These are phyloP conservation scores for Phyto melanocephala DNA, from an alignment of 2,888 invertebrate genomes.

Conservation along the genomic window DNA sequence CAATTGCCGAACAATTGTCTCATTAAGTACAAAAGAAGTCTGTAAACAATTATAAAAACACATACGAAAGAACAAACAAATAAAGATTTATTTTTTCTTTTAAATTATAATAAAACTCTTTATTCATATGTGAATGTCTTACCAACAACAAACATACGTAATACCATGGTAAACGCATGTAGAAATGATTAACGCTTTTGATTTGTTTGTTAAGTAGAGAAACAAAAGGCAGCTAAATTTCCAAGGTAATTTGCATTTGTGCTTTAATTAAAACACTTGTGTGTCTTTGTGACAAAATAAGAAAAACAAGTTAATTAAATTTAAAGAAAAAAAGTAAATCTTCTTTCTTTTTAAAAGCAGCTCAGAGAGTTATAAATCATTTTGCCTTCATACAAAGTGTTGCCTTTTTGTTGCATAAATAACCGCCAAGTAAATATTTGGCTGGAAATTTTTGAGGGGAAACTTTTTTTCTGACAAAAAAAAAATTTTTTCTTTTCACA, in stretches of 20 bases:
- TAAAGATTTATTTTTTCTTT: conserved; percentile 33
- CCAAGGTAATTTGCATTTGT: conserved; percentile 57
- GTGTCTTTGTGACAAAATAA: conserved; percentile 36
- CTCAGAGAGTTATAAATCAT: conserved; percentile 28
- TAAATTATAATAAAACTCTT: conserved; percentile 34
- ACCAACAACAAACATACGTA: conserved; percentile 19
- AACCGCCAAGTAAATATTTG: conserved; percentile 47
- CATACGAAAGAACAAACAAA: neutral
- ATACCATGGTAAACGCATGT: conserved; percentile 42
- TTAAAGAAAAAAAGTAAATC: neutral
- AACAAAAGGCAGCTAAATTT: conserved; percentile 55
- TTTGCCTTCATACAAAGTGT: neutral
- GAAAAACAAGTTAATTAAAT: conserved; percentile 53
- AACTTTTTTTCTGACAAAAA: neutral
- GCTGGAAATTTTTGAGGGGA: neutral
- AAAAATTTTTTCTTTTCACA: neutral
- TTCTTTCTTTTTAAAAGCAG: neutral
- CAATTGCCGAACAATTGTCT: conserved; percentile 26
- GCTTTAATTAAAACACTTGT: conserved; percentile 63
- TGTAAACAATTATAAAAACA: conserved; percentile 38
- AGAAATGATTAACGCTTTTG: conserved; percentile 55
- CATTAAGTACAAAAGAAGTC: conserved; percentile 16
- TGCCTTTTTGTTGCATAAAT: neutral
- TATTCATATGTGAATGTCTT: neutral
- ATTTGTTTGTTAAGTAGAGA: conserved; percentile 28